phyloP scores from a whole-genome alignment of 2,113 vertebrate species.

The Puma concolor region DNA sequence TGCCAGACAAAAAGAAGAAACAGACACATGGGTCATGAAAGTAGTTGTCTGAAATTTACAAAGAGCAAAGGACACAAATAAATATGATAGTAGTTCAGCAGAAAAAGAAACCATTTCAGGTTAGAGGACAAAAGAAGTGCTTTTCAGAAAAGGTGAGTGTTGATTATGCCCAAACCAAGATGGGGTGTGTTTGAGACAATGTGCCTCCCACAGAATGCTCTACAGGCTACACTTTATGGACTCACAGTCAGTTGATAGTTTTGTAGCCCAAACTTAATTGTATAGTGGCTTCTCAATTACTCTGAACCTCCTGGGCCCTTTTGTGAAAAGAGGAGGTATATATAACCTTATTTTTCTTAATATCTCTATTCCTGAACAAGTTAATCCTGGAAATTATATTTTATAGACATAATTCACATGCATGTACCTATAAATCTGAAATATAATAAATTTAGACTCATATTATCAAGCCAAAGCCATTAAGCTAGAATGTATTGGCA shows the following conservation, averaged over 20 bases:
- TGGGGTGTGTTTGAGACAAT: background rate
- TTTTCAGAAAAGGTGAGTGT: background rate
- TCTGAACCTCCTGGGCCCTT: background rate
- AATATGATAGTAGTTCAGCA: background rate
- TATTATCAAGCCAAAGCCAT: background rate
- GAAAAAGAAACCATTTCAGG: background rate
- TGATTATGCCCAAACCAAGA: background rate
- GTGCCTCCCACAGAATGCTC: rapidly evolving
- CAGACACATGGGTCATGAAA: background rate
- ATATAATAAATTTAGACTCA: background rate
- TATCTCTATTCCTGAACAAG: background rate
- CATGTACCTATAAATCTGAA: background rate
- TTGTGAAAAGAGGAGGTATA: background rate
- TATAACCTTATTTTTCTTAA: background rate
- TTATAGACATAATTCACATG: background rate
- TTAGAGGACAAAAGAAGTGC: background rate
- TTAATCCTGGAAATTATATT: background rate
- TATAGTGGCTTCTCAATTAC: background rate
- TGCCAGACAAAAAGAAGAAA: background rate
- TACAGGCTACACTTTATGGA: background rate
- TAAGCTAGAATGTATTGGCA: background rate
- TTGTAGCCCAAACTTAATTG: background rate
- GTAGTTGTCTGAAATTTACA: background rate
- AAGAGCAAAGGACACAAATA: background rate
- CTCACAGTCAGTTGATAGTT: too few species aligned